Evolutionary conservation across 2,113 vertebrate species (phyloP).

Genomic region (Neogale vison): DNA sequence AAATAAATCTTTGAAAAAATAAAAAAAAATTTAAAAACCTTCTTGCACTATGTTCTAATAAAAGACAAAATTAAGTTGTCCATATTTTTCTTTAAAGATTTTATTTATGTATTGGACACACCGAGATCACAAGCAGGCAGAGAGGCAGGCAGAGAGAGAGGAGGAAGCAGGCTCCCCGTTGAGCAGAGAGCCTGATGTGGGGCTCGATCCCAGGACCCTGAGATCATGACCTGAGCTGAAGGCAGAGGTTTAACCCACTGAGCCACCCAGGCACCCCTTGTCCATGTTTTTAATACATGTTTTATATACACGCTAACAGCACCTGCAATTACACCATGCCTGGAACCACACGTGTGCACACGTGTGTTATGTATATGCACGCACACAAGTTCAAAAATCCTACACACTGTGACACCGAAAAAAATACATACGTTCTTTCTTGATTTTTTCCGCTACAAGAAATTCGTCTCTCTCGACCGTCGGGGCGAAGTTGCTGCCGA

Average conservation of each 20-base stretch:
- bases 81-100: not conserved
- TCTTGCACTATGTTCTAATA: not conserved
- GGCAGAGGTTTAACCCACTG: no score
- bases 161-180: no score
- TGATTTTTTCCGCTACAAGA: constrained; percentile 98
- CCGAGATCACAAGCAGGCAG: no score
- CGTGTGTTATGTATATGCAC: rapidly evolving
- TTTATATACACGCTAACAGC: not conserved
- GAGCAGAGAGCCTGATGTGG: no score
- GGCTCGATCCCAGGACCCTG: no score
- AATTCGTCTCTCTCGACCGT: constrained; percentile 98
- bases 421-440: constrained; percentile 94
- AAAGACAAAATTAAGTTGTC: not conserved
- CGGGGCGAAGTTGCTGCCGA: constrained; percentile 99
- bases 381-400: not conserved
- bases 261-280: no score
- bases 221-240: no score
- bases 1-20: not conserved
- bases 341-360: not conserved
- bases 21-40: not conserved
- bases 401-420: not conserved
- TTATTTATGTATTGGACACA: no score
- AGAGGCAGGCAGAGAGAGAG: no score
- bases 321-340: not conserved
- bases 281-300: not conserved